phyloP scores from a whole-genome alignment of 2,113 vertebrate genomes.

The Silurus glanis region DNA sequence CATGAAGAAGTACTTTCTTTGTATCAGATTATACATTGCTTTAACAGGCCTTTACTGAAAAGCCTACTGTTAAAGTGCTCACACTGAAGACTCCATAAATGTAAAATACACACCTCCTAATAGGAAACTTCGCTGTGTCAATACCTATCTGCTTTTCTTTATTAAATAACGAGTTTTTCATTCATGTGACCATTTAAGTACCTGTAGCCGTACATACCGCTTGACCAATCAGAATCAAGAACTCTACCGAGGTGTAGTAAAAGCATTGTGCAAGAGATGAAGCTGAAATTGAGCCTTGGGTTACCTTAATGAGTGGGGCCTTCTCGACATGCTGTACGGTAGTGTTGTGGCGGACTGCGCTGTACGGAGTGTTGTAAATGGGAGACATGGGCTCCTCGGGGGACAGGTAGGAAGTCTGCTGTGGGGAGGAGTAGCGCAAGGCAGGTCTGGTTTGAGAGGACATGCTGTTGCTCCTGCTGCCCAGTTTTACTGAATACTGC shows the following conservation, averaged over 20 bases:
- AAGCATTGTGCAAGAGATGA: conserved; percentile 24
- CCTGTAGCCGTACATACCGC: neutral
- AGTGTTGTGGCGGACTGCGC: conserved; percentile 36
- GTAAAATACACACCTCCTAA: neutral
- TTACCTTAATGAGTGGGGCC: conserved; percentile 72
- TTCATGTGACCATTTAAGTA: neutral
- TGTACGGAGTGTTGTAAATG: conserved; percentile 79
- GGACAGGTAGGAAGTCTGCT: conserved; percentile 62
- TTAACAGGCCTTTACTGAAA: neutral
- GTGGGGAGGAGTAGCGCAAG: conserved; percentile 68
- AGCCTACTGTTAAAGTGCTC: neutral
- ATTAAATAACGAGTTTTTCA: neutral
- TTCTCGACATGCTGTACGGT: conserved; percentile 60
- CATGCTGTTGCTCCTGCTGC: conserved; percentile 71
- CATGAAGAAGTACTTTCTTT: neutral
- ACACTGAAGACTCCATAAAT: neutral
- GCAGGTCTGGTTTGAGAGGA: conserved; percentile 68
- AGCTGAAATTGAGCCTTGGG: conserved; percentile 36
- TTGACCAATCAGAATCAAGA: neutral
- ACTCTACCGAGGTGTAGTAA: neutral
- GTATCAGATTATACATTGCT: neutral
- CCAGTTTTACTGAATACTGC: conserved; percentile 55
- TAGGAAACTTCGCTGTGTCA: neutral
- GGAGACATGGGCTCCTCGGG: conserved; percentile 59
- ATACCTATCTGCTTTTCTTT: neutral